Evolutionary conservation across 2,113 vertebrate genomes (phyloP).

Genomic region (Perccottus glenii): DNA sequence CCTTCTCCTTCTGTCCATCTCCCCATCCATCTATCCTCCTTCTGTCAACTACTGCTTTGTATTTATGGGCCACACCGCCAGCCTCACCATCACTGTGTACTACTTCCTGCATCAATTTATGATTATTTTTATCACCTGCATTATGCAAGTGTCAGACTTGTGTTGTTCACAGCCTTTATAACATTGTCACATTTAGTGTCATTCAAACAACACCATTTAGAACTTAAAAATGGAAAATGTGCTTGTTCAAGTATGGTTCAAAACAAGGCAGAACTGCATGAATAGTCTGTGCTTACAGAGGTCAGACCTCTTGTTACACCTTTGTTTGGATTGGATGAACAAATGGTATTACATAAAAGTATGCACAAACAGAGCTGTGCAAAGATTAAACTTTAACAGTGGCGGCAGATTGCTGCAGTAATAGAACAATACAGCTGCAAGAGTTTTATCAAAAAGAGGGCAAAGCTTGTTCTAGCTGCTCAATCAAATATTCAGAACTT

Average conservation of each 20-base stretch:
- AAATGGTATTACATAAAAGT: background rate
- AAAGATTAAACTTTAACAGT: background rate
- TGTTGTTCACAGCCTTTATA: background rate
- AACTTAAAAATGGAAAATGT: background rate
- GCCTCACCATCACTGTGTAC: background rate
- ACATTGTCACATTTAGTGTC: background rate
- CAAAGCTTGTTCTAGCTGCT: too few species aligned
- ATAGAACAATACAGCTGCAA: background rate
- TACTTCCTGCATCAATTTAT: conserved; percentile 3
- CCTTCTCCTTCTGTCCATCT: conserved; percentile 49
- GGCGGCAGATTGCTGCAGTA: background rate
- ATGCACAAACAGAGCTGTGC: background rate
- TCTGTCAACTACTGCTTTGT: conserved; percentile 9
- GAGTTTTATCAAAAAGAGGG: background rate
- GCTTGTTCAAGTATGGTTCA: background rate
- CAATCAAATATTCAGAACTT: too few species aligned
- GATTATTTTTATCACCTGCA: background rate
- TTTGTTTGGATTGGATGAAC: background rate
- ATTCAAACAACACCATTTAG: background rate
- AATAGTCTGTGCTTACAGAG: background rate
- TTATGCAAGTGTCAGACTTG: background rate
- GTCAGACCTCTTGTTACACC: background rate
- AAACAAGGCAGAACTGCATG: background rate
- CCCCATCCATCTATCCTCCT: conserved; percentile 21
- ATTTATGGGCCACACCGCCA: background rate